Conservation (phyloP, 2,113 vertebrate species). For the Percina caprodes region DNA sequence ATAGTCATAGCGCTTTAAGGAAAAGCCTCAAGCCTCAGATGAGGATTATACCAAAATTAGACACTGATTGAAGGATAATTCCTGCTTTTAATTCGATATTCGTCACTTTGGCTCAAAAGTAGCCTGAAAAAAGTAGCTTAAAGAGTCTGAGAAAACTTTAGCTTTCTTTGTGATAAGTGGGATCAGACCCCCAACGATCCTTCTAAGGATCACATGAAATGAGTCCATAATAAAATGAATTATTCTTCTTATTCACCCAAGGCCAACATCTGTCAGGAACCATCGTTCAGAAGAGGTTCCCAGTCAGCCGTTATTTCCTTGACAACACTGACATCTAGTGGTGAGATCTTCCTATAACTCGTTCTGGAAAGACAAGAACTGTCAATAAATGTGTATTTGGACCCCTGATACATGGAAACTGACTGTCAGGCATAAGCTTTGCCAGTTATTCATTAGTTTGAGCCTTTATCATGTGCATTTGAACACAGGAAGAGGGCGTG, state of each 20-base stretch:
- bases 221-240: neutral
- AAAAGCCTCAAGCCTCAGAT: conserved; percentile 1
- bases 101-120: neutral
- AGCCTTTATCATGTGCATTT: too few species aligned
- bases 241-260: neutral
- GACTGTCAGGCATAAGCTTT: neutral
- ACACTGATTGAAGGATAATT: conserved; percentile 24
- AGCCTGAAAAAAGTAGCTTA: neutral
- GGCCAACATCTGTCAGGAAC: neutral
- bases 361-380: neutral
- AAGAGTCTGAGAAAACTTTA: neutral
- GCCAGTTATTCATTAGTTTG: neutral
- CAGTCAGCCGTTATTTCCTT: neutral
- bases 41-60: conserved; percentile 47
- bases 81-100: conserved; percentile 2
- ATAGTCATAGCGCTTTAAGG: conserved; percentile 44
- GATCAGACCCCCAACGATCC: neutral
- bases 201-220: neutral
- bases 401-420: neutral
- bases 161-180: neutral
- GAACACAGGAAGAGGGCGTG: too few species aligned
- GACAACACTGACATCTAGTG: conserved; percentile 68
- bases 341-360: neutral
- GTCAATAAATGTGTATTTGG: neutral
- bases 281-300: neutral